Base-by-base conservation (phyloP, 2,797 vertebrate species). In the Tolypeutes matacus region DNA sequence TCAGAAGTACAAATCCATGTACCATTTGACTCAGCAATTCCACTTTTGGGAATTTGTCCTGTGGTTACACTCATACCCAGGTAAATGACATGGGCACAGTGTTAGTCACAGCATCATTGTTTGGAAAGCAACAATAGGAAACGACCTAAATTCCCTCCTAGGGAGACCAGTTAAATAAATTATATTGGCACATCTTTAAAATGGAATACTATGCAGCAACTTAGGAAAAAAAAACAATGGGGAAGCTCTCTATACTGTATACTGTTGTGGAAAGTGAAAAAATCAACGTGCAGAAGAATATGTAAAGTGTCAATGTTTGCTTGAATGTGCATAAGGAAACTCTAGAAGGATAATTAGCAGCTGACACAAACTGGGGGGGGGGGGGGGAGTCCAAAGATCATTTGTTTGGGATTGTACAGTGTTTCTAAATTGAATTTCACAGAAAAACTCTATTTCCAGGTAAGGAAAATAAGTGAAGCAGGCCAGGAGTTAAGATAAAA, bases 381-480 rank as follows among this genome's bases (percentile, higher is more conserved):
- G n/a, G n/a, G n/a, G n/a, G n/a, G n/a, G n/a, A n/a, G 53, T 27
- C 56, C 23, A 34, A 84, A 80, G 65, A 29, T 56, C 56, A 75
- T 77, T 92, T 49, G 10, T 15, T 78, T 94, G 93, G 49, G 27
- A 81, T 67, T 86, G 21, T 65, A 91, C 14, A 73, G 27, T 39
- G 36, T 89, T 96, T 88, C 78, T 92, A 80, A 89, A 70, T 72
- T 86, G 72, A 58, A 92, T 91, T 88, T 83, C 65, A 86, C 11
- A 34, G 80, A 93, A 89, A 80, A 53, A 94, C 93, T 72, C 56
- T 86, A 91, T 86, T 72, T 90, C 56, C 18, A 85, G 51, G 34
- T 86, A 65, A 86, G 5, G 7, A 42, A 84, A 51, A 82, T 80
- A 81, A 34, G 34, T 51, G 31, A 80, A 78, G 42, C 12, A 9